These are phyloP conservation scores for Leucania comma DNA, from an alignment of 2,888 invertebrate genomes.

Conservation along the genomic window DNA sequence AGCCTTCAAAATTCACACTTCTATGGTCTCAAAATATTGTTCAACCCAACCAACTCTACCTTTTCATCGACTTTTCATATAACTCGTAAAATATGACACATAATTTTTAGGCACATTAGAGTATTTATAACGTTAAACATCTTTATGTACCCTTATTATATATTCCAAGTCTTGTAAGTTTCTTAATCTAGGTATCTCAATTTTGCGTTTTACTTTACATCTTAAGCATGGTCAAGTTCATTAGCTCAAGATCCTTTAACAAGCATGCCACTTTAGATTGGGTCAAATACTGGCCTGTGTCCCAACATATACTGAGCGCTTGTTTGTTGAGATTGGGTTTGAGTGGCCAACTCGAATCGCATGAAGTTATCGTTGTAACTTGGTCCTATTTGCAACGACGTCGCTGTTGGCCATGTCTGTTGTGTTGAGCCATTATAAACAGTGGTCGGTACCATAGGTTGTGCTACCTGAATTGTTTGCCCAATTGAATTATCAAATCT, in stretches of 20 bases:
- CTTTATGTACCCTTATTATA: neutral
- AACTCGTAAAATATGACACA: neutral
- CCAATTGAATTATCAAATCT: neutral
- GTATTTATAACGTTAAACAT: neutral
- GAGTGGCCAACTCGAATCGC: neutral
- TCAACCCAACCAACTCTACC: neutral
- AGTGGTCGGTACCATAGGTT: neutral
- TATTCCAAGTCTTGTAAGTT: neutral
- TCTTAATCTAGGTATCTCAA: neutral
- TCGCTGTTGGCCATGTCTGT: constrained; percentile 5
- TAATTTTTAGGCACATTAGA: neutral
- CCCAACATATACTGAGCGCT: neutral
- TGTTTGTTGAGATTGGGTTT: constrained; percentile 16
- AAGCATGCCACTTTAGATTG: neutral
- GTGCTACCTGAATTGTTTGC: too few species aligned
- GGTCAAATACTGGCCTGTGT: neutral
- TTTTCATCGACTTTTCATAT: neutral
- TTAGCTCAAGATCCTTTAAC: neutral
- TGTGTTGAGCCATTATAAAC: neutral
- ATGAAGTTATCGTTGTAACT: neutral
- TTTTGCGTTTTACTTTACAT: neutral
- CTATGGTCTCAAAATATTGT: neutral
- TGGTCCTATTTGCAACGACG: too few species aligned
- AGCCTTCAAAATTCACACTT: neutral
- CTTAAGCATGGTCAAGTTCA: neutral